Conservation (phyloP, 2,113 vertebrate species). For the Lepisosteus osseus region DNA sequence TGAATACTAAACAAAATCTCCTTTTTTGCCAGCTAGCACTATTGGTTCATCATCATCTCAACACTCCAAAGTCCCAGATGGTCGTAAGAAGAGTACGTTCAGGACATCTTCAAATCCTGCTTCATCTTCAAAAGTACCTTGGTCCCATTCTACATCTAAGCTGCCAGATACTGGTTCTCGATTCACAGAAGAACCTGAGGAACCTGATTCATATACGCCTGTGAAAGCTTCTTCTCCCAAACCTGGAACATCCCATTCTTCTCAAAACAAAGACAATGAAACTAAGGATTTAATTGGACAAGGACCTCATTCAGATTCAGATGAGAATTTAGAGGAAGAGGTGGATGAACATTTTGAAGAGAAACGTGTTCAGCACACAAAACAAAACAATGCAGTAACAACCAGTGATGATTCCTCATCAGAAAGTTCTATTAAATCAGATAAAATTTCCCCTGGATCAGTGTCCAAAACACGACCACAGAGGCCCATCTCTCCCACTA, state of each 20-base stretch:
- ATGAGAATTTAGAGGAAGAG: slow-evolving; percentile 43
- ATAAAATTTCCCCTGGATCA: slow-evolving; percentile 24
- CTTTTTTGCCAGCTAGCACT: slow-evolving; percentile 58
- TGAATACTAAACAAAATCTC: slow-evolving; percentile 15
- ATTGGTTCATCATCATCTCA: slow-evolving; percentile 44
- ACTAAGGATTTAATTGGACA: slow-evolving; percentile 34
- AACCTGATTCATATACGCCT: slow-evolving; percentile 37
- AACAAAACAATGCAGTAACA: background rate
- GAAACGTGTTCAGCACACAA: slow-evolving; percentile 21
- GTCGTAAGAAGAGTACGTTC: slow-evolving; percentile 34
- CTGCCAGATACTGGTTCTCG: slow-evolving; percentile 36
- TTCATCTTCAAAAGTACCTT: slow-evolving; percentile 37
- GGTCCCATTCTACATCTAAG: slow-evolving; percentile 22
- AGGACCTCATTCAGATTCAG: slow-evolving; percentile 19
- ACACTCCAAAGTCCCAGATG: slow-evolving; percentile 49
- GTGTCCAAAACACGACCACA: slow-evolving; percentile 33
- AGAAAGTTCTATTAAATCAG: slow-evolving; percentile 4
- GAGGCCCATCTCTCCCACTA: slow-evolving; percentile 9
- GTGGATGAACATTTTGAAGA: slow-evolving; percentile 18
- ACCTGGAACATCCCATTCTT: slow-evolving; percentile 61
- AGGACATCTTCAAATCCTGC: slow-evolving; percentile 25
- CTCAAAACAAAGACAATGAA: slow-evolving; percentile 45
- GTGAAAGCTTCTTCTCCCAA: slow-evolving; percentile 54
- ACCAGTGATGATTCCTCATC: slow-evolving; percentile 4
- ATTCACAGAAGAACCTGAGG: slow-evolving; percentile 45